Conservation (phyloP, 2,888 invertebrate genomes). For the Melipona beecheii region DNA sequence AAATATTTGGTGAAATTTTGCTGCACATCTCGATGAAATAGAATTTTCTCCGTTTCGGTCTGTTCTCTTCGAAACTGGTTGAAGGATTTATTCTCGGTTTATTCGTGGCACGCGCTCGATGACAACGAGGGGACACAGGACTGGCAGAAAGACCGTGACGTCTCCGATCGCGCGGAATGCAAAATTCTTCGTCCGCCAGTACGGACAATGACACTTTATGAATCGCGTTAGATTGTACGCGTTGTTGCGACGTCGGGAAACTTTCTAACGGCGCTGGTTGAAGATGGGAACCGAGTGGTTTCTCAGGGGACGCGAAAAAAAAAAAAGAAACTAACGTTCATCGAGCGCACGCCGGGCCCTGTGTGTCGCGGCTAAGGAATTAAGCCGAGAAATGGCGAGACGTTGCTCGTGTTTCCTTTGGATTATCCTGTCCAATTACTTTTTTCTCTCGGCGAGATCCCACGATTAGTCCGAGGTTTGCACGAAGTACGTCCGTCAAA, state of each 20-base stretch:
- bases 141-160: background rate
- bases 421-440: background rate
- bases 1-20: too few species aligned
- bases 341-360: constrained; percentile 17
- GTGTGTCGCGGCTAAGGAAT: constrained; percentile 1
- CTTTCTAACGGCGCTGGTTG: constrained; percentile 25
- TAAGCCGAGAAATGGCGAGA: constrained; percentile 21
- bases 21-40: too few species aligned
- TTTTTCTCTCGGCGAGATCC: background rate
- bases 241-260: constrained; percentile 28
- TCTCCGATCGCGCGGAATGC: constrained; percentile 15
- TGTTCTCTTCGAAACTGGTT: background rate
- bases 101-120: background rate
- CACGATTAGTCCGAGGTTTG: background rate
- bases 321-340: constrained; percentile 23
- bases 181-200: constrained; percentile 14
- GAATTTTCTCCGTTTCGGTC: background rate
- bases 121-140: background rate
- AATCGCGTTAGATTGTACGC: constrained; percentile 18
- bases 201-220: constrained; percentile 35
- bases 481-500: background rate
- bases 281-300: constrained; percentile 37
- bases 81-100: background rate
- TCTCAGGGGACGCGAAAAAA: constrained; percentile 22
- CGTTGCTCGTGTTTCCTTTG: background rate